Percentiles rank a stretch among this genome's conserved stretches.
Conservation (phyloP, 1,140 invertebrate genomes). For the Callitettix versicolor region DNA sequence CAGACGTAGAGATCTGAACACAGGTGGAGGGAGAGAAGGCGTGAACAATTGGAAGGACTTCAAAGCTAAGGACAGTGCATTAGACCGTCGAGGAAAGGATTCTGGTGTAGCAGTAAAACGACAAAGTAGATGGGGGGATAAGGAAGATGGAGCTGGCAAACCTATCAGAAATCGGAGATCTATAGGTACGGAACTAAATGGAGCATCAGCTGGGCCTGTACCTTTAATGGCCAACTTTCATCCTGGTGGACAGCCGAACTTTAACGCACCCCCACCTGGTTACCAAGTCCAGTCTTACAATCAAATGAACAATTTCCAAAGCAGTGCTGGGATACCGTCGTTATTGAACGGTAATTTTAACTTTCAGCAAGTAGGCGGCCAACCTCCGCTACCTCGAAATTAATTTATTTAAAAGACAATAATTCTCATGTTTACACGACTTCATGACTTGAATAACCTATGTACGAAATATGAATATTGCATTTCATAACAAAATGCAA, state of each 20-base stretch:
- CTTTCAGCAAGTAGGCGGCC: too few species aligned
- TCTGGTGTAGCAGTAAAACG: neutral
- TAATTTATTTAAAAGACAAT: too few species aligned
- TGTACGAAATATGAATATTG: too few species aligned
- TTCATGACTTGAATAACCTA: too few species aligned
- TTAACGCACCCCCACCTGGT: neutral
- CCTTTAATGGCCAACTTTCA: neutral
- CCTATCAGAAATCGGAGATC: neutral
- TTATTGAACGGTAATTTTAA: too few species aligned
- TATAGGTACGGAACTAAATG: neutral
- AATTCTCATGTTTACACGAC: too few species aligned
- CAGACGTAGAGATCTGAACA: too few species aligned
- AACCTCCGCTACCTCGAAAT: too few species aligned
- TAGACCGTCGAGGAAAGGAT: neutral
- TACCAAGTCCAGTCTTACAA: neutral
- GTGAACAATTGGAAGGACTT: neutral
- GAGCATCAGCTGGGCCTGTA: neutral
- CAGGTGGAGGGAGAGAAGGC: neutral
- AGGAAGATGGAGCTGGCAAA: neutral
- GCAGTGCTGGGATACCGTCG: too few species aligned
- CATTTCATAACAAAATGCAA: too few species aligned
- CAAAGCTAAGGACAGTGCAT: neutral
- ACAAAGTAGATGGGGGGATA: slow-evolving; percentile 2
- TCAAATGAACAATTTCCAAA: too few species aligned
- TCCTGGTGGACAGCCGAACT: too few species aligned